Evolutionary conservation across 2,797 vertebrate genomes (phyloP), one percentile per base, ranked within the genome.

Genomic region (Acrossocheilus fasciatus): DNA sequence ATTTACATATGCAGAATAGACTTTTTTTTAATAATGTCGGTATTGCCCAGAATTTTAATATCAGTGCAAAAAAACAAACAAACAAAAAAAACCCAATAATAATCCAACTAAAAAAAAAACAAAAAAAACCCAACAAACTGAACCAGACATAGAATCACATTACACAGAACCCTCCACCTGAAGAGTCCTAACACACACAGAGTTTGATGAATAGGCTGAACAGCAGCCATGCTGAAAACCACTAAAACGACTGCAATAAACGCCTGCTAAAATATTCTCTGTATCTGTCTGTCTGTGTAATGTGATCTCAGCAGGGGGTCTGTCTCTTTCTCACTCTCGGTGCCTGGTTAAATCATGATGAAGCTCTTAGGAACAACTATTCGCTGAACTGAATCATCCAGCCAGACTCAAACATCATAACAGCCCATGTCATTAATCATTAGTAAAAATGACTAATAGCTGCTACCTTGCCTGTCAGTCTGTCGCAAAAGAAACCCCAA

Each of bases 221-320:
- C 66, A 73, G 47, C 50, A 80, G 78, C 23, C 78, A 64, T 45
- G 36, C 83, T 43, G n/a, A 54, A 85, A 81, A 62, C 50, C 66
- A 72, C 64, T 70, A 57, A 84, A 84, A 74, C 45, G 39, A 72
- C 84, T 34, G 75, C 84, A 86, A 74, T 81, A 86, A 81, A 81
- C 47, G 68, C 41, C 54, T 64, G 30, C 69, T 74, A 47, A 80
- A 78, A 77, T 86, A 82, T 84, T 90, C 83, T 70, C 70, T 47
- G 64, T n/a, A 78, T 81, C 86, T 87, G 80, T 66, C 83, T 78
- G 86, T 83, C 82, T 76, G 82, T 86, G 87, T 87, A 86, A 87
- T 89, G 86, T 50, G 88, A 89, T 89, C 81, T 74, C 87, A 79
- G 81, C 81, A 64, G 89, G 89, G 86, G 89, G 86, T 79, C 81